Evolutionary conservation across 2,797 vertebrate species (phyloP), one percentile per base, ranked within the genome.

Genomic region (Esox lucius): DNA sequence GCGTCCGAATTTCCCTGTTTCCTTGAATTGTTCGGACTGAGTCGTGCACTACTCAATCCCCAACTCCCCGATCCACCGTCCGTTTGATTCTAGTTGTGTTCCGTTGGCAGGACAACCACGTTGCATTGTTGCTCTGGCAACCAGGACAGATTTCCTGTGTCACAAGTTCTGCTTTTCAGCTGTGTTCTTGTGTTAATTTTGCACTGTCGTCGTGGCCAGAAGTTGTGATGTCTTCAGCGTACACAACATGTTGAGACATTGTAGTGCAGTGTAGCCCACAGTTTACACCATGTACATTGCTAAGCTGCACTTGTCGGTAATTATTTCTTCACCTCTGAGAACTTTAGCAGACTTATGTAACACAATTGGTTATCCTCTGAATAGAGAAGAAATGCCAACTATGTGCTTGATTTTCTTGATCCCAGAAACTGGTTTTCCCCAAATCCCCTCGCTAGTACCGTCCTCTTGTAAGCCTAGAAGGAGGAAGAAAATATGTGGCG

Each of bases 261-360:
- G 24, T 67, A 16, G 13, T 70, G 4, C 46, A 31, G 68, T 70
- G 19, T 56, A 19, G 51, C 1, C 19, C 51, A 19, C 51, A 53
- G 17, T 26, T 26, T 64, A 28, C 26, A 17, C 28, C 31, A 66
- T 35, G 31, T 28, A 26, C 64, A 61, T 26, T 26, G 22, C 42
- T 46, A 24, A 16, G 68, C 22, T 15, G 16, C 69, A 53, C 68
- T 22, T 4, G 22, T 31, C 26, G n/a, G 3, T 56, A 33, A 53
- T 56, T 53, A 53, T 70, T 39, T 68, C 19, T 39, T 70, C 68
- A 70, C 48, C 39, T 53, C 28, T 69, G 66, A 71, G 46, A 49
- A 64, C 65, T 19, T 71, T 39, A 53, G 42, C 46, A 33, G 69
- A 59, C 22, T 73, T 77, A 31, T 28, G 66, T 26, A 62, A 73